These are phyloP conservation scores for Corythaixoides concolor DNA, from an alignment of 2,113 vertebrate species.

Conservation along the genomic window DNA sequence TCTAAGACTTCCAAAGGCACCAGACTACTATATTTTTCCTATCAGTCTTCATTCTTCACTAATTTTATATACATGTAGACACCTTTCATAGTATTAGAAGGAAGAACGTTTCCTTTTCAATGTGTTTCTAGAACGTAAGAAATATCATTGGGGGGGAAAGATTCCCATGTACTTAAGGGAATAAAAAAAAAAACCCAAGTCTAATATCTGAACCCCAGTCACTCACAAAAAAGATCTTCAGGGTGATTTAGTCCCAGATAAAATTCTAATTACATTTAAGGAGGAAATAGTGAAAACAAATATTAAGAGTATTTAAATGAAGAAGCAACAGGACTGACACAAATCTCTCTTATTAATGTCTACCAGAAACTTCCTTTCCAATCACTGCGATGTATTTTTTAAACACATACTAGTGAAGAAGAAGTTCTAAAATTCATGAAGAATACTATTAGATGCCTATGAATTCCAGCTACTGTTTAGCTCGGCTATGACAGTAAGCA, in stretches of 20 bases:
- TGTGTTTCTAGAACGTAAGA: background rate
- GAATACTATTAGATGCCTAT: background rate
- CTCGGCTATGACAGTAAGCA: background rate
- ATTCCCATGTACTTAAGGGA: background rate
- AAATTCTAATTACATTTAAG: background rate
- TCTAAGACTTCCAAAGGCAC: background rate
- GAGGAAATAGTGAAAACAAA: background rate
- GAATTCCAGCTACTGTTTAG: background rate
- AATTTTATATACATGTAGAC: background rate
- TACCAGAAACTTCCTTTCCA: background rate
- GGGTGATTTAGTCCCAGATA: background rate
- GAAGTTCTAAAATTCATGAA: background rate
- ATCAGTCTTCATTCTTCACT: background rate
- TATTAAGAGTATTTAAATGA: background rate
- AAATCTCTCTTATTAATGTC: background rate
- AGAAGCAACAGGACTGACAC: background rate
- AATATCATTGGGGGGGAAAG: rapidly evolving
- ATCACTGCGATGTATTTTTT: background rate
- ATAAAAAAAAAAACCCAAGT: too few relatives aligned
- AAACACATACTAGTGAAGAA: background rate
- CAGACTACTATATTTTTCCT: background rate
- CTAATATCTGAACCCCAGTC: background rate
- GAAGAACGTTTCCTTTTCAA: background rate
- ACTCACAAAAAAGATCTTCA: background rate
- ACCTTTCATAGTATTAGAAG: background rate